Evolutionary conservation across 2,888 invertebrate genomes (phyloP).

Genomic region (Nymphalis urticae): DNA sequence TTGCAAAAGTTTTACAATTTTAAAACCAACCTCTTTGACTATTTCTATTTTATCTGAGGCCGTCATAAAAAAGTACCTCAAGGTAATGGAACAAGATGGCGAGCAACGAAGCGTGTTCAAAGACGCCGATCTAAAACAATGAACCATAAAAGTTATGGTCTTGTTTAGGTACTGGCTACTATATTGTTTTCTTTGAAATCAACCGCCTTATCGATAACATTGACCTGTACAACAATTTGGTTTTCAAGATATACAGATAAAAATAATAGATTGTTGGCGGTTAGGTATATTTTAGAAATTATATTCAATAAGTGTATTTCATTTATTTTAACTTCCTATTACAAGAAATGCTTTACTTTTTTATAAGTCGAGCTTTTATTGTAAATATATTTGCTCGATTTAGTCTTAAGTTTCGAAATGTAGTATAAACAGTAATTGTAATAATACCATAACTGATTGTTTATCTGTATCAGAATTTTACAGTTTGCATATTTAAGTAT

Average conservation of each 20-base stretch:
- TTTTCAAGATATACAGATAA: neutral
- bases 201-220: slow-evolving; percentile 24
- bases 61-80: slow-evolving; percentile 25
- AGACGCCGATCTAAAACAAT: slow-evolving; percentile 43
- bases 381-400: no score
- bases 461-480: no score
- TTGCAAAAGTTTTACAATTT: slow-evolving; percentile 38
- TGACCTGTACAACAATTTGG: slow-evolving; percentile 14
- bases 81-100: slow-evolving; percentile 32
- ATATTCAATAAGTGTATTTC: neutral
- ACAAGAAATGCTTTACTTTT: no score
- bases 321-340: no score
- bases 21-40: slow-evolving; percentile 25
- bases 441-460: no score
- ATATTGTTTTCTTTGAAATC: slow-evolving; percentile 31
- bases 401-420: no score
- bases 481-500: no score
- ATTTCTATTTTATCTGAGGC: slow-evolving; percentile 33
- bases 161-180: slow-evolving; percentile 41
- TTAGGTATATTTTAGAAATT: neutral
- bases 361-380: no score
- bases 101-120: slow-evolving; percentile 34
- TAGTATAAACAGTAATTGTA: no score
- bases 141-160: slow-evolving; percentile 37
- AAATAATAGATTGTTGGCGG: neutral